Base-by-base conservation (phyloP, 2,113 vertebrate species). In the Hystrix cristata region DNA sequence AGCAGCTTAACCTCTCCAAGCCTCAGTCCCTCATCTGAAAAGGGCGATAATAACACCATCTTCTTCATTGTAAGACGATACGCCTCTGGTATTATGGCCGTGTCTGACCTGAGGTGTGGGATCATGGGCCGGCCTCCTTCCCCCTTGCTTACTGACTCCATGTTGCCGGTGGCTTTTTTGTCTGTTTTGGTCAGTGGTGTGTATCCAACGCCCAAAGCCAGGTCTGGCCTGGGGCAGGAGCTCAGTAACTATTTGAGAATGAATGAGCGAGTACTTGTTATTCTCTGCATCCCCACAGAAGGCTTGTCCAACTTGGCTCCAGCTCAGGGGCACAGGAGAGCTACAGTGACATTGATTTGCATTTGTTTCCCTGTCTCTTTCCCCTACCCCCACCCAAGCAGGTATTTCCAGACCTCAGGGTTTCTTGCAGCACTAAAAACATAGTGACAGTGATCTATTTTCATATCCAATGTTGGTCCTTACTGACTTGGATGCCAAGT, bases 391-490 rank as follows among this genome's bases (percentile, higher is more conserved):
- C 18, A 12, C 57, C 48, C 62, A 29, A 21, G 31, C 67, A 69
- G 59, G 51, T 19, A 19, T 23, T 57, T 59, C 76, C 57, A 80
- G 60, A n/a, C 29, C 43, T 34, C 34, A 23, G 48, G 48, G 80
- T 21, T 38, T n/a, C 86, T 43, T 3, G 1, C 34, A n/a, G 60
- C 29, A 12, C 60, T 25, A 11, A 14, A 48, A 59, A 25, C 43
- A 31, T 0, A 31, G 18, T 7, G 60, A 69, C 3, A 46, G 2
- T 2, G n/a, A 9, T 23, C 7, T 14, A 57, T 46, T 60, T 57
- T 21, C 60, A 0, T 10, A 48, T 1, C 72, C 4, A 11, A 4
- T 0, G 1, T 10, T 0, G 27, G 34, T 27, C 34, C 34, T 18
- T 25, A 15, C 27, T 55, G 71, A 78, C 27, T 31, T 12, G 9